phyloP scores from a whole-genome alignment of 2,113 vertebrate genomes.

The Oreochromis tanganicae region DNA sequence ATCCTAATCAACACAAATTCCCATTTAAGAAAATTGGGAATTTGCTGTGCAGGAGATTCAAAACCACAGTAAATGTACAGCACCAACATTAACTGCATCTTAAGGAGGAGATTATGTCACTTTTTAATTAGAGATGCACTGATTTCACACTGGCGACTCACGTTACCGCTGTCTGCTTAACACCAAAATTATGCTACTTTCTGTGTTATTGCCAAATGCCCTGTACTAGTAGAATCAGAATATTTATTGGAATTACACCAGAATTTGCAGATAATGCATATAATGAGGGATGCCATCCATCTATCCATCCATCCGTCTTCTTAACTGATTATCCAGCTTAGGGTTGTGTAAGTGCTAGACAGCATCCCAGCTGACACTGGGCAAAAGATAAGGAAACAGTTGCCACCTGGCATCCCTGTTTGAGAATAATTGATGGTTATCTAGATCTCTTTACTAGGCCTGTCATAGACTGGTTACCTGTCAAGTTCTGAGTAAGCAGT shows the following conservation, averaged over 20 bases:
- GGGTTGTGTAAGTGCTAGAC: neutral
- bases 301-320: neutral
- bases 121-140: neutral
- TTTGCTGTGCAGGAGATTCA: neutral
- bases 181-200: neutral
- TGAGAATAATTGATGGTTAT: neutral
- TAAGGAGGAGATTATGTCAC: neutral
- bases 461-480: neutral
- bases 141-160: neutral
- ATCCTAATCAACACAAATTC: neutral
- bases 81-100: neutral
- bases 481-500: neutral
- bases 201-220: neutral
- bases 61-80: neutral
- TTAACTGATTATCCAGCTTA: neutral
- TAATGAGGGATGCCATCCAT: neutral
- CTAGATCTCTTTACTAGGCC: neutral
- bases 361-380: neutral
- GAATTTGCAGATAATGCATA: neutral
- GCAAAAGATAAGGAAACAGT: neutral
- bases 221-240: neutral
- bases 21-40: neutral
- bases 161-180: neutral
- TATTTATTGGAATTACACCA: neutral
- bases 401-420: neutral